Evolutionary conservation across 2,797 vertebrate genomes (phyloP).

Genomic region (Mormyrus proboscirostris): DNA sequence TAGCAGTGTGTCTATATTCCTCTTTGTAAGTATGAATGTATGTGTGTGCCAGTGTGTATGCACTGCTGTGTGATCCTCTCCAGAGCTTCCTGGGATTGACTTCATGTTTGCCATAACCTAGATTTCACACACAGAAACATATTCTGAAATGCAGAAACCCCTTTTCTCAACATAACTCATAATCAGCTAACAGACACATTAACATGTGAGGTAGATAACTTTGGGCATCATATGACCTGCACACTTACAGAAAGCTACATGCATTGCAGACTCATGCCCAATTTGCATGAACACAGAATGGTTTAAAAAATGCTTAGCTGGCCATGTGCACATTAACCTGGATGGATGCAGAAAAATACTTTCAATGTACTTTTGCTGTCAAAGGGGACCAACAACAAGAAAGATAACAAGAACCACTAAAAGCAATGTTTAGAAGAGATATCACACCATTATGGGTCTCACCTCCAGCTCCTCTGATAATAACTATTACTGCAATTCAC

Average conservation of each 20-base stretch:
- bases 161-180: not conserved
- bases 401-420: slow-evolving; percentile 12
- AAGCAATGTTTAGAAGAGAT: not conserved
- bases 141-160: not conserved
- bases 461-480: slow-evolving; percentile 16
- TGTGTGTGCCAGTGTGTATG: not conserved
- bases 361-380: slow-evolving; percentile 11
- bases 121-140: not conserved
- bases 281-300: not conserved
- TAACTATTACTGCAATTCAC: slow-evolving; percentile 11
- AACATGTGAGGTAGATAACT: not conserved
- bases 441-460: not conserved
- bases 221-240: not conserved
- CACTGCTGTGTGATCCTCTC: not conserved
- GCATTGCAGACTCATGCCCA: not conserved
- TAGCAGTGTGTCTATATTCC: not conserved
- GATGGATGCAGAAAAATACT: not conserved
- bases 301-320: not conserved
- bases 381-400: not conserved
- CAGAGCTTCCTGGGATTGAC: not conserved
- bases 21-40: not conserved
- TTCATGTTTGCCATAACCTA: not conserved
- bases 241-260: not conserved
- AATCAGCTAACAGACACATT: not conserved
- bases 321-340: not conserved